Percentiles rank a stretch among this genome's conserved stretches.
Conservation (phyloP, 2,888 invertebrate species). For the Apotomis betuletana region DNA sequence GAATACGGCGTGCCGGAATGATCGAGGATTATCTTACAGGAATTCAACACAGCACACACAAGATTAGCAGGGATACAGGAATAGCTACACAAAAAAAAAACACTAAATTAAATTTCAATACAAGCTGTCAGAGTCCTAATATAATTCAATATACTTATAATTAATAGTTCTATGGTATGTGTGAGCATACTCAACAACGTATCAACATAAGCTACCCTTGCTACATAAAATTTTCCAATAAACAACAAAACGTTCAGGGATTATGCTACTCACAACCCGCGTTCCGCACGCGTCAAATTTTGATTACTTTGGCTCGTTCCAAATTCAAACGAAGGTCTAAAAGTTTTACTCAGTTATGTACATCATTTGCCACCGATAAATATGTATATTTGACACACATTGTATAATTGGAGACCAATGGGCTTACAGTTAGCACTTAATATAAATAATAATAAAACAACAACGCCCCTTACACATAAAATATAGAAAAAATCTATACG, state of each 20-base stretch:
- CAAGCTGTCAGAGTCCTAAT: constrained; percentile 12
- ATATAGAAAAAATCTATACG: constrained; percentile 44
- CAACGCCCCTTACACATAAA: constrained; percentile 48
- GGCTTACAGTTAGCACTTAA: constrained; percentile 47
- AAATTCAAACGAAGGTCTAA: constrained; percentile 45
- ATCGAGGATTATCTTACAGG: too few relatives aligned
- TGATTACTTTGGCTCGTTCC: constrained; percentile 71
- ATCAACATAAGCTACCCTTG: constrained; percentile 14
- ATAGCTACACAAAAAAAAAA: too few relatives aligned
- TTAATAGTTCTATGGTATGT: background rate
- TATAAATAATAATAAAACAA: constrained; percentile 54
- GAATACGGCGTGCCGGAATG: too few relatives aligned
- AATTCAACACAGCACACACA: too few relatives aligned
- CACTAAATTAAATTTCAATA: background rate
- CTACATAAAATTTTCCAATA: constrained; percentile 71
- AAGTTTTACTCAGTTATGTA: constrained; percentile 42
- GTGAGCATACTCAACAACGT: background rate
- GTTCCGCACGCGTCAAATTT: constrained; percentile 61
- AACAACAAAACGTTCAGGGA: constrained; percentile 67
- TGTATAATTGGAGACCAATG: constrained; percentile 51
- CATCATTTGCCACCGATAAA: constrained; percentile 36
- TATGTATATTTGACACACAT: constrained; percentile 48
- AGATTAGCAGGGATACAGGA: background rate
- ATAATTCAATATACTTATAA: background rate
- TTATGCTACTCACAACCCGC: constrained; percentile 72